A percentile compares a stretch with the other conserved stretches of the same genome.
Conservation (phyloP, 1,140 invertebrate species). For the Bombyx mandarina region DNA sequence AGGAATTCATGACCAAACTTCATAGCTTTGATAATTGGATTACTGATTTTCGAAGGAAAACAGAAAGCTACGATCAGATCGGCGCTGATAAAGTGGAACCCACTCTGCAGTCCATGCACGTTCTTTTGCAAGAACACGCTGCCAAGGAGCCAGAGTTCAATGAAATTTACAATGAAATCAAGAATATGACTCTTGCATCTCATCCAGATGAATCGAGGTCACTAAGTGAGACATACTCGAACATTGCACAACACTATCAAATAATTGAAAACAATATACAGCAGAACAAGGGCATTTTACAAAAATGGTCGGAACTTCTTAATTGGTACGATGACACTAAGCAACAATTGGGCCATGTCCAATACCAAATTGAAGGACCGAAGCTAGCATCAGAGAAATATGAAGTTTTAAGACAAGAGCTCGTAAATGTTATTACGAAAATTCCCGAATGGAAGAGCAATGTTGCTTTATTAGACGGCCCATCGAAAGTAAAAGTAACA, state of each 20-base stretch:
- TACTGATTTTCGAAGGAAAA: slow-evolving; percentile 79
- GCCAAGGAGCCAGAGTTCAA: slow-evolving; percentile 83
- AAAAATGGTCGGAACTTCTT: slow-evolving; percentile 87
- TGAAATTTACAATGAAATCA: slow-evolving; percentile 86
- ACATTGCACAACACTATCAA: slow-evolving; percentile 82
- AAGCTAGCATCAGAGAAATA: slow-evolving; percentile 78
- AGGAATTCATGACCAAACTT: slow-evolving; percentile 88
- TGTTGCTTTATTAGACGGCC: slow-evolving; percentile 77
- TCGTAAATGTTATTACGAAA: slow-evolving; percentile 76
- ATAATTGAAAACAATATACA: slow-evolving; percentile 81
- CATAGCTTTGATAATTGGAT: slow-evolving; percentile 89
- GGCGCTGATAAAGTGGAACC: slow-evolving; percentile 84
- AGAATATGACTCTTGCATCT: slow-evolving; percentile 78
- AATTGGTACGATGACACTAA: slow-evolving; percentile 87
- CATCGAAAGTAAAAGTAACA: slow-evolving; percentile 76
- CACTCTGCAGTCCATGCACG: slow-evolving; percentile 83
- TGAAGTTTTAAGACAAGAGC: slow-evolving; percentile 76
- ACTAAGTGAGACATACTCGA: slow-evolving; percentile 82
- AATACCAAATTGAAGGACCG: slow-evolving; percentile 83
- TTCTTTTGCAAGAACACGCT: slow-evolving; percentile 83
- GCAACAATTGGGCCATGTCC: slow-evolving; percentile 83
- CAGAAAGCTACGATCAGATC: slow-evolving; percentile 85
- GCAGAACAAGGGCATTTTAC: slow-evolving; percentile 80
- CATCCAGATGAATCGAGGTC: slow-evolving; percentile 79
- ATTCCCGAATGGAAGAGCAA: slow-evolving; percentile 79